Conservation (phyloP, 1,140 invertebrate species). For the Orius insidiosus region DNA sequence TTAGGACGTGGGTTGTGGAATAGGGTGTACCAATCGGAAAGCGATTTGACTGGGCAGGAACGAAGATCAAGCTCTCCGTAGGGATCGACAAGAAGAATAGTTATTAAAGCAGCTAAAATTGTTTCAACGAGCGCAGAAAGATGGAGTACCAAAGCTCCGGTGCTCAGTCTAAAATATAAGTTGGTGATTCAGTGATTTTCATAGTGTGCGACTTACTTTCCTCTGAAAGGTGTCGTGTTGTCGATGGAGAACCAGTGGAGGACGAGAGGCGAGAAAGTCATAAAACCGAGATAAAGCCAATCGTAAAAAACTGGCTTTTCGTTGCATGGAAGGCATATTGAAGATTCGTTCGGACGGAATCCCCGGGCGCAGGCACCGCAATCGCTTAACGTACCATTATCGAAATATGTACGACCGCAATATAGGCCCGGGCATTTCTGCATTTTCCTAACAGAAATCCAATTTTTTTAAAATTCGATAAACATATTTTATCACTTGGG, state of each 20-base stretch:
- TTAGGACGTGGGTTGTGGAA: slow-evolving; percentile 86
- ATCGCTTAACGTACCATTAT: slow-evolving; percentile 50
- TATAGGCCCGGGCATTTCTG: slow-evolving; percentile 62
- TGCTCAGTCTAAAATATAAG: slow-evolving; percentile 43
- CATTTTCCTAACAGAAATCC: too few relatives aligned
- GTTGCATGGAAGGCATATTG: slow-evolving; percentile 58
- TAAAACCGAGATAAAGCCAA: slow-evolving; percentile 86
- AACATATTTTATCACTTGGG: too few relatives aligned
- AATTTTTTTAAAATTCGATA: too few relatives aligned
- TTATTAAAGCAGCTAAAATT: slow-evolving; percentile 46
- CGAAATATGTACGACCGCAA: slow-evolving; percentile 51
- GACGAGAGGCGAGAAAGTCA: slow-evolving; percentile 67
- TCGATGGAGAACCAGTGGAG: slow-evolving; percentile 88
- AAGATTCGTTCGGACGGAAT: slow-evolving; percentile 42
- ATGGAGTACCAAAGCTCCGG: slow-evolving; percentile 50
- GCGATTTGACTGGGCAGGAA: slow-evolving; percentile 54
- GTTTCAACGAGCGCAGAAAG: slow-evolving; percentile 68
- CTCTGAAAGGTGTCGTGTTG: slow-evolving; percentile 47
- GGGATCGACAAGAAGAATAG: slow-evolving; percentile 60
- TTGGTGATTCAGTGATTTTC: too few relatives aligned
- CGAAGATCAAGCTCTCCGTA: slow-evolving; percentile 51
- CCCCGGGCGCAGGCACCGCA: slow-evolving; percentile 79
- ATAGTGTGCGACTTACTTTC: slow-evolving; percentile 41
- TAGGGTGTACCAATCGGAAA: slow-evolving; percentile 92
- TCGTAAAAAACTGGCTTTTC: slow-evolving; percentile 71